Evolutionary conservation across 1,140 invertebrate species (phyloP).

Genomic region (Drosophila cardini): DNA sequence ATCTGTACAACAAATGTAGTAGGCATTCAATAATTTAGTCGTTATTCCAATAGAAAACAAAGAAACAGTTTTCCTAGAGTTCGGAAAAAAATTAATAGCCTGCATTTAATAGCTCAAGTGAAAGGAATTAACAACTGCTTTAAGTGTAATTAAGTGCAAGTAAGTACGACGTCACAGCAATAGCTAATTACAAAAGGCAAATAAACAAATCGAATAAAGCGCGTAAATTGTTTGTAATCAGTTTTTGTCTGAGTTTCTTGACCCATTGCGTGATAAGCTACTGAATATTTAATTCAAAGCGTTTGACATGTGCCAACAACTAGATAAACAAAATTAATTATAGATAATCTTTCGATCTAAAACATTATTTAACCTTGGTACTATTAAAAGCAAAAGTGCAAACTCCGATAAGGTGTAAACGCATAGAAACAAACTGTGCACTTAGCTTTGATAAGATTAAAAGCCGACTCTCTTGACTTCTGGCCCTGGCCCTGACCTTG

Average conservation of each 20-base stretch:
- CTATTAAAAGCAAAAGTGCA: conserved; percentile 44
- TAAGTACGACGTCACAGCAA: conserved; percentile 20
- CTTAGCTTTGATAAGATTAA: conserved; percentile 59
- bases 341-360: not conserved
- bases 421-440: conserved; percentile 22
- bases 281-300: not conserved
- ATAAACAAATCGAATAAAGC: conserved; percentile 1
- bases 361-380: conserved; percentile 1
- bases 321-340: not conserved
- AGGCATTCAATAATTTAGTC: conserved; percentile 12
- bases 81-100: not conserved
- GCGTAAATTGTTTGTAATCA: conserved; percentile 9
- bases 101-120: conserved; percentile 5
- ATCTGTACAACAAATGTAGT: not conserved
- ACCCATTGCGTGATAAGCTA: not conserved
- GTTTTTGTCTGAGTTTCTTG: not conserved
- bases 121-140: conserved; percentile 12
- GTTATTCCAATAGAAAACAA: not conserved
- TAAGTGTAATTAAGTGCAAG: conserved; percentile 29
- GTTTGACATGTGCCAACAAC: not conserved
- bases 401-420: conserved; percentile 46
- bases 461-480: conserved; percentile 15
- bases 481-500: conserved; percentile 5
- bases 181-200: conserved; percentile 1
- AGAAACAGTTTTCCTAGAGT: not conserved